phyloP scores from a whole-genome alignment of 2,113 vertebrate species.

The Ivindomyrus marchei region DNA sequence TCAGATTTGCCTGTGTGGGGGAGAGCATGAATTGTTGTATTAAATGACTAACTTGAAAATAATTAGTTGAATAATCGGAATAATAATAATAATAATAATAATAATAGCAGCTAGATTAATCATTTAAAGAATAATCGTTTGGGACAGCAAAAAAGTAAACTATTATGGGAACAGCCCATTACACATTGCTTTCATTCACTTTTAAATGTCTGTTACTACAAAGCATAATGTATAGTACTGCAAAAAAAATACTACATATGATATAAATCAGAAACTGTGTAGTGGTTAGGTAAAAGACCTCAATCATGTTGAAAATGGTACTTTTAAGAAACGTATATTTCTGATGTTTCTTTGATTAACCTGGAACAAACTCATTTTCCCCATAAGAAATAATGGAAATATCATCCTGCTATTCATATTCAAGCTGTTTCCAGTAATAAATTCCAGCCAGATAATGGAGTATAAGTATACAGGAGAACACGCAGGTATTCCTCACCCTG shows the following conservation, averaged over 20 bases:
- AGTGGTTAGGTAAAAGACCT: not conserved
- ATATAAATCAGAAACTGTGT: not conserved
- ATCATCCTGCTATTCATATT: not conserved
- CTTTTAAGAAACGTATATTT: not conserved
- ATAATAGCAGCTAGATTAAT: no score
- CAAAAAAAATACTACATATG: not conserved
- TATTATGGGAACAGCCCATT: not conserved
- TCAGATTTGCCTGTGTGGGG: no score
- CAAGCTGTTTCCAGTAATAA: not conserved
- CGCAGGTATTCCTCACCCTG: slow-evolving; percentile 48
- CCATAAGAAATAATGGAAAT: not conserved
- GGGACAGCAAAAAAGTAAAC: not conserved
- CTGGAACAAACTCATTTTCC: not conserved
- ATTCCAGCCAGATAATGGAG: not conserved
- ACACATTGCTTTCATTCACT: not conserved
- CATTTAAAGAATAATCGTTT: no score
- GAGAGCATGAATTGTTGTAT: no score
- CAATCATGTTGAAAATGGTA: not conserved
- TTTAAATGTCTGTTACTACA: not conserved
- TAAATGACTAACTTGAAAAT: no score
- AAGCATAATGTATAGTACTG: not conserved
- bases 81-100: no score
- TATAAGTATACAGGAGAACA: not conserved
- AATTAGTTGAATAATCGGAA: no score
- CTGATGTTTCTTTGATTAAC: not conserved